phyloP scores from a whole-genome alignment of 2,888 invertebrate species.

The Notodonta dromedarius region DNA sequence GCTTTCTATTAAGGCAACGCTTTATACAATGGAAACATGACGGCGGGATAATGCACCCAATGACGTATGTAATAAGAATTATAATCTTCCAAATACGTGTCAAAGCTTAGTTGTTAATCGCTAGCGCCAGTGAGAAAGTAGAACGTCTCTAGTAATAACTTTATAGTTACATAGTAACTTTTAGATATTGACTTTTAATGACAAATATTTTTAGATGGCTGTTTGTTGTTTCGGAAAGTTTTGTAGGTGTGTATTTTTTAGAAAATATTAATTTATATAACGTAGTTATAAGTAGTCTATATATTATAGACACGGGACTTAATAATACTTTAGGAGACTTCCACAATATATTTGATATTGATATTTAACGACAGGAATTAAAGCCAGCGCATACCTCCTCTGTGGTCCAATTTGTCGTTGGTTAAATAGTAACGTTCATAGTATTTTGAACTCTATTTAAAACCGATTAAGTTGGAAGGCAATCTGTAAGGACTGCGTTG shows the following conservation, averaged over 20 bases:
- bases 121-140: conserved; percentile 40
- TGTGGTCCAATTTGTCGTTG: no score
- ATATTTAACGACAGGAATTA: not conserved
- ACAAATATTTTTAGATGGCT: conserved; percentile 74
- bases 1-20: no score
- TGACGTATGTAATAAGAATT: conserved; percentile 14
- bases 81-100: conserved; percentile 36
- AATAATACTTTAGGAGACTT: conserved; percentile 13
- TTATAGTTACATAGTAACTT: conserved; percentile 36
- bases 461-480: not conserved
- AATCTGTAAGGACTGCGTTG: not conserved
- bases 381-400: not conserved
- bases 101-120: conserved; percentile 31
- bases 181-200: conserved; percentile 48
- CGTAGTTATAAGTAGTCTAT: conserved; percentile 26
- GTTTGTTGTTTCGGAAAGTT: conserved; percentile 65
- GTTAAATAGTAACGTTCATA: not conserved
- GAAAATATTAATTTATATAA: conserved; percentile 49
- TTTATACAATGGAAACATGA: not conserved
- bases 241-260: conserved; percentile 59
- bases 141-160: conserved; percentile 23
- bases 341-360: not conserved
- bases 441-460: not conserved
- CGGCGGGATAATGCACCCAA: conserved; percentile 1
- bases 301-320: conserved; percentile 12